Conservation (phyloP, 2,797 vertebrate species). For the Erethizon dorsatum region DNA sequence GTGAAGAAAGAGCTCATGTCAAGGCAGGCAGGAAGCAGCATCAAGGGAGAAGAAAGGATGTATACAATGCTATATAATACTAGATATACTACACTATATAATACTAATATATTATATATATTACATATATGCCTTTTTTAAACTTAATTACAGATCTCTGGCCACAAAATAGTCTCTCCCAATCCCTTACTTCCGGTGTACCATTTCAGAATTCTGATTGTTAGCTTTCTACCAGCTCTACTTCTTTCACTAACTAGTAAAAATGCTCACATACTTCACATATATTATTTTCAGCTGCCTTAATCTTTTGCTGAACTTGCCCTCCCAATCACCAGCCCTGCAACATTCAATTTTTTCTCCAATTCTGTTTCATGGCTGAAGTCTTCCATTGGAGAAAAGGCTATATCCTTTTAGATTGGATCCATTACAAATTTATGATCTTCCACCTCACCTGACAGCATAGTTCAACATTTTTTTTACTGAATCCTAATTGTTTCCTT, state of each 20-base stretch:
- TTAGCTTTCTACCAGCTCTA: neutral
- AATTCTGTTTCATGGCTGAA: neutral
- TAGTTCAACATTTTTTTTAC: neutral
- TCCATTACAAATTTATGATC: conserved; percentile 30
- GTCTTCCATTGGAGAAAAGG: neutral
- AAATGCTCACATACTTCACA: neutral
- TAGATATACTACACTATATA: no score
- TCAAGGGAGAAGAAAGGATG: no score
- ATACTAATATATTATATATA: no score
- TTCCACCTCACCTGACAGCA: neutral
- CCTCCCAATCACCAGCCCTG: neutral
- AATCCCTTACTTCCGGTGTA: neutral
- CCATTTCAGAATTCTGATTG: neutral
- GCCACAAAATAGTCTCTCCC: neutral
- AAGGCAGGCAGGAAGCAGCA: no score
- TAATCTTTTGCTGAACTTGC: neutral
- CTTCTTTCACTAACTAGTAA: neutral
- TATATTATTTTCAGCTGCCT: neutral
- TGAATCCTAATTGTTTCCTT: neutral
- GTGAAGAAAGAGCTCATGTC: no score
- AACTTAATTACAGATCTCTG: neutral
- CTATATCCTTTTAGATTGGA: conserved; percentile 31
- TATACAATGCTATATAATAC: no score
- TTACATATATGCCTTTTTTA: no score
- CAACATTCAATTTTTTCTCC: neutral